Conservation (phyloP, 2,888 invertebrate species). For the Ariolimax columbianus region DNA sequence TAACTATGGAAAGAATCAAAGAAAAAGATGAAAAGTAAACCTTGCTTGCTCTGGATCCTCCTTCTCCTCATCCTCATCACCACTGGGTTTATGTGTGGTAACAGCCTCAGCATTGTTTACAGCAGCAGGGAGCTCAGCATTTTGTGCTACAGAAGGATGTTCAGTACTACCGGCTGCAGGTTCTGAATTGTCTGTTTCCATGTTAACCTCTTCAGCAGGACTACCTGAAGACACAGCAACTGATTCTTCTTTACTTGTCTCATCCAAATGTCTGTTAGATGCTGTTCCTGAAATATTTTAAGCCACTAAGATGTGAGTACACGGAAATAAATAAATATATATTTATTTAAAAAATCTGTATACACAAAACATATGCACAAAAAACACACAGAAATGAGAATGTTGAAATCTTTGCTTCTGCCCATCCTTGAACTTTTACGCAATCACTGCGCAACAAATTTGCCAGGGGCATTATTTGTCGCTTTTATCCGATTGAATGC, state of each 20-base stretch:
- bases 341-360: too few relatives aligned
- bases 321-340: too few relatives aligned
- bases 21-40: conserved; percentile 31
- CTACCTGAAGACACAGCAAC: neutral
- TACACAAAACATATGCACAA: too few relatives aligned
- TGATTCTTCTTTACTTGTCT: conserved; percentile 21
- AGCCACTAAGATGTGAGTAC: too few relatives aligned
- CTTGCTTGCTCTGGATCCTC: conserved; percentile 55
- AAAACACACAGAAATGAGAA: too few relatives aligned
- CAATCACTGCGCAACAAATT: too few relatives aligned
- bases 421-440: too few relatives aligned
- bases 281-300: conserved; percentile 5
- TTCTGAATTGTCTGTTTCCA: conserved; percentile 38
- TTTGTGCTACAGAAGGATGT: neutral
- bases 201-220: neutral
- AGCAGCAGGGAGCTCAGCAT: neutral
- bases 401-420: too few relatives aligned
- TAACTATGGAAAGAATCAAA: neutral
- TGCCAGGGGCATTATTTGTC: too few relatives aligned
- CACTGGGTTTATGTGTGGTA: conserved; percentile 39
- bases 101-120: neutral
- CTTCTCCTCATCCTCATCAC: conserved; percentile 48
- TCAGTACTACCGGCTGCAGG: conserved; percentile 34
- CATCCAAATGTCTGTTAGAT: neutral
- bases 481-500: too few relatives aligned